A percentile compares a stretch with the other conserved stretches of the same genome.
phyloP scores from a whole-genome alignment of 2,888 invertebrate genomes.

The Junonia oenone region DNA sequence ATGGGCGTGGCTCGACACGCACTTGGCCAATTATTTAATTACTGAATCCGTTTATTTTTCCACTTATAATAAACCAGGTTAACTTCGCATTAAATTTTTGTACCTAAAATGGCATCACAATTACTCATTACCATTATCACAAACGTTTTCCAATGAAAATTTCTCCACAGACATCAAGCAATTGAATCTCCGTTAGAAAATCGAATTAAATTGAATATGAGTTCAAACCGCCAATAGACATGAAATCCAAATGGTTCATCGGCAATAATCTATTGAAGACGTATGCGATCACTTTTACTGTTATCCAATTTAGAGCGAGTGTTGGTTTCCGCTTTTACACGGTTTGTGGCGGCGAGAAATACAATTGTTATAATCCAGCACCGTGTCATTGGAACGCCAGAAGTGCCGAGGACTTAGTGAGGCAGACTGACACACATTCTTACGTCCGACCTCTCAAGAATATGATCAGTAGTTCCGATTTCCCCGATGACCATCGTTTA shows the following conservation, averaged over 20 bases:
- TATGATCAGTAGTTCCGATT: constrained; percentile 31
- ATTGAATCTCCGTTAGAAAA: constrained; percentile 30
- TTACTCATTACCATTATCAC: not conserved
- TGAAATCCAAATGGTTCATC: constrained; percentile 47
- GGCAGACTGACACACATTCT: constrained; percentile 65
- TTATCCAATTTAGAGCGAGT: constrained; percentile 75
- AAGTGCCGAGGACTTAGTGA: constrained; percentile 43
- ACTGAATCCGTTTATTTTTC: too few species aligned
- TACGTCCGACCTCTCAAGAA: constrained; percentile 39
- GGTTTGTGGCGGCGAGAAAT: constrained; percentile 65
- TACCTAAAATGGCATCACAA: not conserved
- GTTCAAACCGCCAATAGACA: constrained; percentile 55
- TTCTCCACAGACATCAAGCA: constrained; percentile 8
- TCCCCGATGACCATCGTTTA: constrained; percentile 43
- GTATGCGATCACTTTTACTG: constrained; percentile 78
- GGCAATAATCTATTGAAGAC: constrained; percentile 63
- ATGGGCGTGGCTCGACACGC: too few species aligned
- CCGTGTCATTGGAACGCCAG: constrained; percentile 57
- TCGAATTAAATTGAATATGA: constrained; percentile 48
- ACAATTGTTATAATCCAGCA: constrained; percentile 62
- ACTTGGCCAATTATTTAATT: too few species aligned
- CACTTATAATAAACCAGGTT: too few species aligned
- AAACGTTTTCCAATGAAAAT: constrained; percentile 1
- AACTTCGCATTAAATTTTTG: not conserved
- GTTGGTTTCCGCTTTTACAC: constrained; percentile 75